phyloP scores from a whole-genome alignment of 2,888 invertebrate species.

The Agrenia bidenticulata region DNA sequence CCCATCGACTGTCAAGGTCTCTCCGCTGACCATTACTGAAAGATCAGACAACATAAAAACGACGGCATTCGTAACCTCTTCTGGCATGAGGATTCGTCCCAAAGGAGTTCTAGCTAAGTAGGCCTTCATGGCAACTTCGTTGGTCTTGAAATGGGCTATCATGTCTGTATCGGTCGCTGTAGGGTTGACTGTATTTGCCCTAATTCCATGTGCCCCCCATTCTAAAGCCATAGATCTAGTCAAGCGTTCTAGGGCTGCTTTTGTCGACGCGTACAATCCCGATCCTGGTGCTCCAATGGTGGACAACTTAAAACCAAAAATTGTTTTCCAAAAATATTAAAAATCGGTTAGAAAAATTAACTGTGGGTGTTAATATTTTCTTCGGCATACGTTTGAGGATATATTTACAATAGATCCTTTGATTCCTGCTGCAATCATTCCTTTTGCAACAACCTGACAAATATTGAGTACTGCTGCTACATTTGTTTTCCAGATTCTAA shows the following conservation, averaged over 20 bases:
- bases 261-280: slow-evolving; percentile 55
- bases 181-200: slow-evolving; percentile 88
- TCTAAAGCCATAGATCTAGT: slow-evolving; percentile 82
- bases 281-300: not conserved
- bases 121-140: slow-evolving; percentile 16
- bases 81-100: slow-evolving; percentile 65
- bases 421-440: slow-evolving; percentile 69
- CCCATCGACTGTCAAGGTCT: slow-evolving; percentile 77
- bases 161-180: slow-evolving; percentile 71
- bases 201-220: slow-evolving; percentile 68
- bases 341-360: not conserved
- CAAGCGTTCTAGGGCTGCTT: slow-evolving; percentile 83
- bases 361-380: not conserved
- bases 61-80: slow-evolving; percentile 78
- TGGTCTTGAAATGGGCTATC: slow-evolving; percentile 14
- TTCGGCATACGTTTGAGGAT: slow-evolving; percentile 65
- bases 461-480: slow-evolving; percentile 82
- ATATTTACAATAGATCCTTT: slow-evolving; percentile 84
- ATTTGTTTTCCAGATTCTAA: slow-evolving; percentile 59
- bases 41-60: slow-evolving; percentile 76
- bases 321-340: not conserved
- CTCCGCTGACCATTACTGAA: slow-evolving; percentile 79
- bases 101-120: slow-evolving; percentile 34
- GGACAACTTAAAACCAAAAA: not conserved
- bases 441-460: slow-evolving; percentile 75